Conservation (phyloP, 1,140 invertebrate genomes). For the Olivierus martensii region DNA sequence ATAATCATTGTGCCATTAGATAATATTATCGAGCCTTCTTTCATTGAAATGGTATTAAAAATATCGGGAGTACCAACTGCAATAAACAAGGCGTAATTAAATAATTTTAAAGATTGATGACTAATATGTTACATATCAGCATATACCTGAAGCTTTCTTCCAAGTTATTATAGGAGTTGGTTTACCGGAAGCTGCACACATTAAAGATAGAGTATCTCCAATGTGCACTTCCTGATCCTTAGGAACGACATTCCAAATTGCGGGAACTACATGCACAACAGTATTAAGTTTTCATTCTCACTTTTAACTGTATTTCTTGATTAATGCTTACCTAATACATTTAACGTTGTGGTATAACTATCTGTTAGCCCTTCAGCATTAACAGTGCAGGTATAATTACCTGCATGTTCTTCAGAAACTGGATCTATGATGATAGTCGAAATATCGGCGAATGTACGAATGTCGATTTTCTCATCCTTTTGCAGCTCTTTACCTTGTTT, state of each 20-base stretch:
- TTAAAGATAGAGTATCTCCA: background rate
- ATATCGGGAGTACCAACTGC: background rate
- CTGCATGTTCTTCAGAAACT: conserved; percentile 6
- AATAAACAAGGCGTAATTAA: no score
- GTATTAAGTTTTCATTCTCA: background rate
- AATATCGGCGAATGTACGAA: conserved; percentile 1
- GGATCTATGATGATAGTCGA: conserved; percentile 8
- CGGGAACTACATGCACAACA: conserved; percentile 4
- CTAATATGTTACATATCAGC: no score
- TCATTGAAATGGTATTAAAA: no score
- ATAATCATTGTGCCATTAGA: conserved; percentile 1
- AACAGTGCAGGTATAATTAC: conserved; percentile 14
- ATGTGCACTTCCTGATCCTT: conserved; percentile 2
- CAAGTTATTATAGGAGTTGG: conserved; percentile 2
- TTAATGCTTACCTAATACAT: conserved; percentile 10
- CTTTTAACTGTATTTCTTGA: background rate
- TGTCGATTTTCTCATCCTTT: background rate
- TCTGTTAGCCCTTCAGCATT: background rate
- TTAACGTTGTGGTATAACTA: conserved; percentile 2
- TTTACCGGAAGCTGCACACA: conserved; percentile 3
- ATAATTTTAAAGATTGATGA: no score
- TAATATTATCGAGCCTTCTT: no score
- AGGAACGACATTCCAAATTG: conserved; percentile 1
- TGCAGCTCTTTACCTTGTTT: conserved; percentile 8
- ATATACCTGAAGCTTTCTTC: conserved; percentile 8